A percentile compares a stretch with the other conserved stretches of the same genome.
Evolutionary conservation across 2,797 vertebrate genomes (phyloP).

Genomic region (Enoplosus armatus): DNA sequence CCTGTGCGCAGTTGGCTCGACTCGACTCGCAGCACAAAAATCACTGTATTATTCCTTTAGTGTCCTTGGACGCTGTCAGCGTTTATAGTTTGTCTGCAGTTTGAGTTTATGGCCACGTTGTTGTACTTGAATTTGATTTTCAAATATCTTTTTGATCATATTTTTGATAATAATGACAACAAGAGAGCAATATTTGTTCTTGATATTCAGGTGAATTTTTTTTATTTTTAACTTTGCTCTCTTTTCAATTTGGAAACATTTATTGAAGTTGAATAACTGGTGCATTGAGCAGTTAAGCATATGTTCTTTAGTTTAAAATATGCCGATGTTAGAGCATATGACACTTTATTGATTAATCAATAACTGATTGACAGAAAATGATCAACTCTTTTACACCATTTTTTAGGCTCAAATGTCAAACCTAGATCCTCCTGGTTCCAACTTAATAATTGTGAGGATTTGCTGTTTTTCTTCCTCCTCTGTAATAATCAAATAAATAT

Average conservation of each 20-base stretch:
- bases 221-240: neutral
- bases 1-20: constrained; percentile 67
- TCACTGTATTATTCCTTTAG: constrained; percentile 32
- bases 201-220: neutral
- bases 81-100: constrained; percentile 6
- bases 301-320: neutral
- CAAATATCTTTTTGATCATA: no score
- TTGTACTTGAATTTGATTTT: neutral
- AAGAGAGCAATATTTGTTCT: neutral
- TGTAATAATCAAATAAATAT: neutral
- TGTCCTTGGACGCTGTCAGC: constrained; percentile 1
- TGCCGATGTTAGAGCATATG: neutral
- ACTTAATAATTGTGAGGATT: neutral
- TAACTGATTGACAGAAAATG: neutral
- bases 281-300: neutral
- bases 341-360: neutral
- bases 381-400: neutral
- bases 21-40: constrained; percentile 48
- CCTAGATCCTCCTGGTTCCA: neutral
- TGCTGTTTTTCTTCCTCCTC: neutral
- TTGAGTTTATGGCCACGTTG: no score
- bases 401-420: neutral
- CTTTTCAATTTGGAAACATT: neutral
- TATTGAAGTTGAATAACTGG: neutral
- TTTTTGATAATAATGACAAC: neutral